Percentiles rank a stretch among this genome's conserved stretches.
Conservation (phyloP, 2,888 invertebrate species). For the Heterodera filipjevi region DNA sequence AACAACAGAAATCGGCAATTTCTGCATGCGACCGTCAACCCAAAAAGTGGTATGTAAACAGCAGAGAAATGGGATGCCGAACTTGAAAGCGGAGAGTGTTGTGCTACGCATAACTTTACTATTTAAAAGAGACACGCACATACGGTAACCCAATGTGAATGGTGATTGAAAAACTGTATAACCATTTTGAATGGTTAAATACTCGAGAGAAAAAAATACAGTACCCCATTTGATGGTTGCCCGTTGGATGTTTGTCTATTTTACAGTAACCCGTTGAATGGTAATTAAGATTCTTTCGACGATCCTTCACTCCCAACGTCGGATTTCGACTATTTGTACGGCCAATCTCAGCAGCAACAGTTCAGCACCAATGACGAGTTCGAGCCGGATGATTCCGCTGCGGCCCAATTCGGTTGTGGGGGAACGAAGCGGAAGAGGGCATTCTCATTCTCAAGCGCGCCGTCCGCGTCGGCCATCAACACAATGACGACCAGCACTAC, state of each 20-base stretch:
- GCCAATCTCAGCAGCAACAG: not conserved
- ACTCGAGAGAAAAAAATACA: too few relatives aligned
- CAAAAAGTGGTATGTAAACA: conserved; percentile 1
- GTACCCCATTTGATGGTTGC: too few relatives aligned
- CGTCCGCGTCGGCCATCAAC: conserved; percentile 21
- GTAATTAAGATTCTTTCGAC: not conserved
- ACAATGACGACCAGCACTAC: conserved; percentile 22
- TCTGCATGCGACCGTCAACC: not conserved
- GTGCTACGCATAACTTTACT: too few relatives aligned
- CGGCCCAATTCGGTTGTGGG: conserved; percentile 18
- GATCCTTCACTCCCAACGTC: not conserved
- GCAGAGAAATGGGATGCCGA: too few relatives aligned
- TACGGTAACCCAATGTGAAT: too few relatives aligned
- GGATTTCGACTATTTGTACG: conserved; percentile 8
- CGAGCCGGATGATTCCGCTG: conserved; percentile 20
- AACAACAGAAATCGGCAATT: not conserved
- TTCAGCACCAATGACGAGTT: conserved; percentile 1
- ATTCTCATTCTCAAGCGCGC: conserved; percentile 40
- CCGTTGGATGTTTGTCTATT: too few relatives aligned
- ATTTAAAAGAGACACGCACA: too few relatives aligned
- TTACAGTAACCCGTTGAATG: conserved; percentile 1
- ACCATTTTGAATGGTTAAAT: too few relatives aligned
- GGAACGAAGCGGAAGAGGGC: conserved; percentile 39
- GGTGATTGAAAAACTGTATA: too few relatives aligned
- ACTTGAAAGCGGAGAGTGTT: too few relatives aligned